Conservation (phyloP, 1,140 invertebrate genomes). For the Propsilocerus akamusi region DNA sequence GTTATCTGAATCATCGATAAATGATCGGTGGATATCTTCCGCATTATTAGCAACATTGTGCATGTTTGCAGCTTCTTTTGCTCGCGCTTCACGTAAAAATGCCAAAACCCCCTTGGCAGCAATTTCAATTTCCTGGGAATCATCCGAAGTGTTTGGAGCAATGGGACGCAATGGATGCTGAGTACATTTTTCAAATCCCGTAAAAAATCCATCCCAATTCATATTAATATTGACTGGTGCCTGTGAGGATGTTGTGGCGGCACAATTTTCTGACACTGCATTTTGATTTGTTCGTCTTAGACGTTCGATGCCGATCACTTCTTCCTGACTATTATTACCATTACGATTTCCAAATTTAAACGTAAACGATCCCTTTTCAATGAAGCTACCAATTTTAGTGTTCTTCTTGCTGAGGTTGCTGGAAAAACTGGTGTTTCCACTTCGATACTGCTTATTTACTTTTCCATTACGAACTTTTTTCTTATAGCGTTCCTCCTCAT, state of each 20-base stretch:
- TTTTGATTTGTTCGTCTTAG: too few species aligned
- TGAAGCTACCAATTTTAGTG: background rate
- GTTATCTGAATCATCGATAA: too few species aligned
- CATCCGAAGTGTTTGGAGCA: background rate
- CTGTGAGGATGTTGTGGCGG: background rate
- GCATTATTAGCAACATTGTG: too few species aligned
- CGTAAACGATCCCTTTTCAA: background rate
- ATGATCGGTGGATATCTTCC: too few species aligned
- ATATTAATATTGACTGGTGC: background rate
- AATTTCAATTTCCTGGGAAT: background rate
- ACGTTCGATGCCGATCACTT: background rate
- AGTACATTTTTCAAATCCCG: background rate
- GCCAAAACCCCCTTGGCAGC: background rate
- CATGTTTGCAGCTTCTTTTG: background rate
- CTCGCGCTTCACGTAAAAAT: background rate
- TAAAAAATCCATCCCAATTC: background rate
- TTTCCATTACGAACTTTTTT: background rate
- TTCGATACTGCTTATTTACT: background rate
- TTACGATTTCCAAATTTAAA: background rate
- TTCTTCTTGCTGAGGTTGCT: background rate
- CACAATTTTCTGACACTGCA: too few species aligned
- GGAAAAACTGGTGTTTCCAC: too few species aligned
- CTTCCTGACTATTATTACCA: background rate
- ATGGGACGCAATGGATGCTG: background rate
- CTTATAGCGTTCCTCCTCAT: background rate